Base-by-base conservation (phyloP, 64 coral and sea anemone species). In the Cladopsammia gracilis region DNA sequence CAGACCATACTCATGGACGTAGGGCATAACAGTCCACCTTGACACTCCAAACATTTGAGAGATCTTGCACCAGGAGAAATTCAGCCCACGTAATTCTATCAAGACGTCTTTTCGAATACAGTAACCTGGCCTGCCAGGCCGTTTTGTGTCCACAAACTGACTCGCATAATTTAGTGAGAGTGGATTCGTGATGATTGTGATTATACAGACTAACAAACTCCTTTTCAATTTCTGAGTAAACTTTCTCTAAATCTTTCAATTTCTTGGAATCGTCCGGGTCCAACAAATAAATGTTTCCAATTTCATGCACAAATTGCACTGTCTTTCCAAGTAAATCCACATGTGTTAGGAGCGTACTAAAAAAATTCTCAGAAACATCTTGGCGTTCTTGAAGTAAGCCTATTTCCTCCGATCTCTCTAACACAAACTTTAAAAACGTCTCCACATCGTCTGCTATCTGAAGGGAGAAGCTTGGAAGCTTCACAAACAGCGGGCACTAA, bases 61-160 rank as follows among this genome's bases (percentile, higher is more conserved):
- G 4, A 86, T 74, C 50, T 92, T 78, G 50, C 73, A 75, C 81
- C 90, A 92, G 20, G 90, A 92, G 56, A 92, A 92, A 86, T 85
- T 86, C 8, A 86, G 70, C 34, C 90, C 79, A 15, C 90, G 68
- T 75, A 92, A 82, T 23, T 90, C 71, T 85, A 86, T 53, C 14
- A 77, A 92, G 52, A 76, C 79, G 10, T 92, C 90, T 64, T 82
- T 76, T 10, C 67, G 90, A 53, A 86, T 86, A 85, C 74, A 62
- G 85, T 85, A 85, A 49, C 49, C 79, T 19, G 90, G 70, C 45
- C 81, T 92, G 11, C 90, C 90, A 61, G 90, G 76, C 19, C 50
- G 65, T 82, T 57, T 57, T 75, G 20, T 88, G 18, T 34, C 0
- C 16, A 79, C 54, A 52, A 64, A 48, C 5, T 52, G 68, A 42